These are phyloP conservation scores for Epinotia ramella DNA, from an alignment of 2,888 invertebrate species.

Conservation along the genomic window DNA sequence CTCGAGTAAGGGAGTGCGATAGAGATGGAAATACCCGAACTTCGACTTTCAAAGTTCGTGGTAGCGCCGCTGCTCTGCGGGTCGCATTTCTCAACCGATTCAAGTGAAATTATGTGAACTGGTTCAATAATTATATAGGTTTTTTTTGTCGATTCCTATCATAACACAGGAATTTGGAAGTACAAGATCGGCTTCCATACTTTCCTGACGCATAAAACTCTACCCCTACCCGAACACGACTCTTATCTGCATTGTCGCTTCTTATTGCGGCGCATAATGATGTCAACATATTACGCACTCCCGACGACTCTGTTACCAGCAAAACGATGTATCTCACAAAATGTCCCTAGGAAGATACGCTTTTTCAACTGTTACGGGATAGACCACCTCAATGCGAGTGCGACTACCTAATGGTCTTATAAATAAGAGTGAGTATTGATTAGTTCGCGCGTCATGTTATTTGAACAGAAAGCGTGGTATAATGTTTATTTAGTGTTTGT, in stretches of 20 bases:
- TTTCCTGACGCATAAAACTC: slow-evolving; percentile 55
- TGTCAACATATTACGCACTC: slow-evolving; percentile 71
- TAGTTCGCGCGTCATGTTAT: background rate
- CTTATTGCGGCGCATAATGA: slow-evolving; percentile 73
- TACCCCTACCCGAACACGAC: slow-evolving; percentile 63
- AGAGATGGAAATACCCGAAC: no score
- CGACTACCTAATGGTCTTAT: background rate
- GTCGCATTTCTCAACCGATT: no score
- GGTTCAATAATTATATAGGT: no score
- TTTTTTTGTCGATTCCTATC: no score
- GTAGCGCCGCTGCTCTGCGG: no score
- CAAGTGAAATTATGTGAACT: no score
- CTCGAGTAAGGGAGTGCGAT: no score
- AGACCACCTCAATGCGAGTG: background rate
- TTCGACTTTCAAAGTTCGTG: no score
- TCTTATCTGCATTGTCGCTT: slow-evolving; percentile 75
- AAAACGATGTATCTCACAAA: slow-evolving; percentile 2
- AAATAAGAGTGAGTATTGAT: background rate
- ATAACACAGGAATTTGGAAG: background rate
- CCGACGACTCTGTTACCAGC: slow-evolving; percentile 49
- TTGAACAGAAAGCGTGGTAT: background rate
- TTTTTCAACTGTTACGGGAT: background rate
- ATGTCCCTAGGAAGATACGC: background rate
- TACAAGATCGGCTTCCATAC: slow-evolving; percentile 47
- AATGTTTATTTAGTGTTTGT: background rate